These are phyloP conservation scores for Nanorana parkeri DNA, from an alignment of 2,113 vertebrate species.

Conservation along the genomic window DNA sequence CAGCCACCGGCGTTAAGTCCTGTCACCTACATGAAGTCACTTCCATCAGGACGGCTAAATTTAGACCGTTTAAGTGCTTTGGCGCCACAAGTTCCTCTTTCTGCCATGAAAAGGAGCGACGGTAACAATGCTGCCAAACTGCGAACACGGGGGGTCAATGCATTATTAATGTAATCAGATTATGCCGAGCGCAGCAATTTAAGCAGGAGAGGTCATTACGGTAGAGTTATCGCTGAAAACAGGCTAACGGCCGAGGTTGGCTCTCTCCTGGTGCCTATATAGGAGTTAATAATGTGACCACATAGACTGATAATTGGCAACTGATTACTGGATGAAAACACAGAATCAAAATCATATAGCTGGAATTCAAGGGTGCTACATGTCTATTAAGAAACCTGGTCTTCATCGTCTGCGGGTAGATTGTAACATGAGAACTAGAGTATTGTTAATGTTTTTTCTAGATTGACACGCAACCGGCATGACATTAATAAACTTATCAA, in stretches of 20 bases:
- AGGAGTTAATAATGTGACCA: too few species aligned
- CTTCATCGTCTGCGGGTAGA: too few species aligned
- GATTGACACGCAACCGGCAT: too few species aligned
- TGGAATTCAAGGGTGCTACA: too few species aligned
- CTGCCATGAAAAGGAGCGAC: conserved; percentile 12
- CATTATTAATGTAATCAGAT: conserved; percentile 46
- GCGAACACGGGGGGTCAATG: conserved; percentile 3
- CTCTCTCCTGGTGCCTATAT: too few species aligned
- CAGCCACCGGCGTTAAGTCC: neutral
- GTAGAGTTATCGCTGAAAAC: neutral
- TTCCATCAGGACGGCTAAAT: conserved; percentile 27
- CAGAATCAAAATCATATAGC: too few species aligned
- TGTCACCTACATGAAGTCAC: conserved; percentile 21
- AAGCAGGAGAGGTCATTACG: conserved; percentile 11
- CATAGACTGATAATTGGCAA: too few species aligned
- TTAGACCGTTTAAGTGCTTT: conserved; percentile 24
- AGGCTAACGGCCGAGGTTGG: neutral
- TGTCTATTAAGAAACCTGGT: too few species aligned
- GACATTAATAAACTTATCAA: too few species aligned
- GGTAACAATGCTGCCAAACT: conserved; percentile 3
- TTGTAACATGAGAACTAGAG: too few species aligned
- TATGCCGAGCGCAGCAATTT: conserved; percentile 20
- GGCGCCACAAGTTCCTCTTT: conserved; percentile 29
- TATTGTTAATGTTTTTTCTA: too few species aligned
- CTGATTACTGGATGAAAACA: too few species aligned